A percentile compares a stretch with the other conserved stretches of the same genome.
These are phyloP conservation scores for Cosmia pyralina DNA, from an alignment of 2,888 invertebrate species.

Conservation along the genomic window DNA sequence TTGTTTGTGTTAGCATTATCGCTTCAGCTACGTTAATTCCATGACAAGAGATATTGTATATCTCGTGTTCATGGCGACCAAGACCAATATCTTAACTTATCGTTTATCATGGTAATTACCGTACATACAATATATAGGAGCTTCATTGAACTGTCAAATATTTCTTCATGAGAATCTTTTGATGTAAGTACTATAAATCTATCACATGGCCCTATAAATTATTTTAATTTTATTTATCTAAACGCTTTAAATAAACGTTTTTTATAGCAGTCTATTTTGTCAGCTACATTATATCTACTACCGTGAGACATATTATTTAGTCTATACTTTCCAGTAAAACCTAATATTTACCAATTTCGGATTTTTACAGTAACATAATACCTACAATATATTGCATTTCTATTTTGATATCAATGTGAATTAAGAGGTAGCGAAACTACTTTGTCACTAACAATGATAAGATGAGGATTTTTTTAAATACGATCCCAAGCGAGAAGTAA, in stretches of 20 bases:
- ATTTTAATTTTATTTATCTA: slow-evolving; percentile 40
- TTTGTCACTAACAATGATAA: background rate
- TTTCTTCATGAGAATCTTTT: slow-evolving; percentile 35
- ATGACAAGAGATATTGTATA: slow-evolving; percentile 63
- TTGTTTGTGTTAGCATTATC: slow-evolving; percentile 84
- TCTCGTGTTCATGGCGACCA: slow-evolving; percentile 27
- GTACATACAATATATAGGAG: slow-evolving; percentile 13
- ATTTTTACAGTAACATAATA: background rate
- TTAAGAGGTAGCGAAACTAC: background rate
- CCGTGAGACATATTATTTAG: background rate
- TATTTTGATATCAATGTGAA: background rate
- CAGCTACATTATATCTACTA: slow-evolving; percentile 14
- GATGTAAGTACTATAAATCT: slow-evolving; percentile 26
- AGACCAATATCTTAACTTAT: slow-evolving; percentile 31
- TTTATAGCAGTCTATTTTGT: slow-evolving; percentile 43
- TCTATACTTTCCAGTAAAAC: background rate
- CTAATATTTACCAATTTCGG: background rate
- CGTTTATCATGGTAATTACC: slow-evolving; percentile 17
- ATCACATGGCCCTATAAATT: slow-evolving; percentile 42
- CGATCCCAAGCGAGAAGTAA: background rate
- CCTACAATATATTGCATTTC: background rate
- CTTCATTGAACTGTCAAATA: slow-evolving; percentile 41
- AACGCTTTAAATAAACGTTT: slow-evolving; percentile 44
- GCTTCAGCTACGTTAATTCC: slow-evolving; percentile 76
- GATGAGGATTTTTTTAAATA: background rate